phyloP scores from a whole-genome alignment of 2,113 vertebrate genomes.

The Catharus bicknelli region DNA sequence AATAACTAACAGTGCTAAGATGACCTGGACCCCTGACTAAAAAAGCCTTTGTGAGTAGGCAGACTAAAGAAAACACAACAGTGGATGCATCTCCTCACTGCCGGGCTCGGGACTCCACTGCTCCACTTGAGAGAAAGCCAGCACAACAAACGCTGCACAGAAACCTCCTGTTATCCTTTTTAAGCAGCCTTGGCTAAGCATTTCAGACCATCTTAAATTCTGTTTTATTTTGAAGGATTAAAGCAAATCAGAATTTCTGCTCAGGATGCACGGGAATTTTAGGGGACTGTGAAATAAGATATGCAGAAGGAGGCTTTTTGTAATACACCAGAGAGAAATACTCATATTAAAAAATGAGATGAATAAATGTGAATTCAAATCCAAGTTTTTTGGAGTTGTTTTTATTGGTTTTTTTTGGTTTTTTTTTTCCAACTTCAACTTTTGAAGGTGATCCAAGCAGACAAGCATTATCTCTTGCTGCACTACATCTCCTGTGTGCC shows the following conservation, averaged over 20 bases:
- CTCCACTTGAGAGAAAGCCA: not conserved
- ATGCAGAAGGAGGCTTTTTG: not conserved
- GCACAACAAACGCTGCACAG: not conserved
- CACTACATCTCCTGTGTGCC: not conserved
- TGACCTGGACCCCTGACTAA: not conserved
- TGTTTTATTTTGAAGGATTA: slow-evolving; percentile 3
- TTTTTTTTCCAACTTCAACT: not conserved
- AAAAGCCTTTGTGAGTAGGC: not conserved
- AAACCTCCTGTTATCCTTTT: not conserved
- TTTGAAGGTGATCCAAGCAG: slow-evolving; percentile 13
- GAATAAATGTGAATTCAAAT: not conserved
- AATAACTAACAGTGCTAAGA: not conserved
- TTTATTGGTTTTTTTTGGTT: too few species aligned
- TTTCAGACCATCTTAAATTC: not conserved
- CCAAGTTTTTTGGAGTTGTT: not conserved
- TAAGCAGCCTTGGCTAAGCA: not conserved
- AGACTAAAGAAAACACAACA: not conserved
- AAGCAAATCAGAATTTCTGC: not conserved
- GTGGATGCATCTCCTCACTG: accelerated
- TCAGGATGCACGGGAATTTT: not conserved
- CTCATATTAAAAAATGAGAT: not conserved
- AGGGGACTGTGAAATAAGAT: not conserved
- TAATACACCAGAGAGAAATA: not conserved
- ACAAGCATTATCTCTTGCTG: not conserved
- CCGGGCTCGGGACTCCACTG: not conserved